Evolutionary conservation across 2,888 invertebrate genomes (phyloP), one percentile per base, ranked within the genome.

Genomic region (Agrenia bidenticulata): DNA sequence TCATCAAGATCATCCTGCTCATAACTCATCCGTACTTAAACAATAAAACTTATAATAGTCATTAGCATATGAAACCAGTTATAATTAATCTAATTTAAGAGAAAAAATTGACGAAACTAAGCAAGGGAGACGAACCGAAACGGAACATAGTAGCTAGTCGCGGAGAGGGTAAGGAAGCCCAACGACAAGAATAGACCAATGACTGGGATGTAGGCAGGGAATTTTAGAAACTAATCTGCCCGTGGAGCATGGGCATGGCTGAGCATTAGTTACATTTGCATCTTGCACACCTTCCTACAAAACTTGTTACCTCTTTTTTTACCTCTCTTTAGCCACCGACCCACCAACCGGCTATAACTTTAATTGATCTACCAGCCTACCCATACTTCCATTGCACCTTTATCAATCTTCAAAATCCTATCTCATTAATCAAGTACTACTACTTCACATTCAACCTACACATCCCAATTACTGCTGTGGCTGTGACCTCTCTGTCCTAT

Each of bases 211-310:
- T 65, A 65, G 70, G 70, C 64, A 64, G 70, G 70, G 64, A 27
- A 65, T 49, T 60, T 64, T 17, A 65, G 63, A 55, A 57, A 61
- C 62, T 62, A 64, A 69, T 66, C 66, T 55, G 55, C 66, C 69
- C 64, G 63, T 64, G 32, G 67, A 67, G 66, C 70, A 70, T 70
- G 67, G 63, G 66, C 69, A 66, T 58, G 45, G 58, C 23, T 42
- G 42, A 58, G 45, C 45, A 42, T 45, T 58, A 45, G 45, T 26
- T 45, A 41, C 58, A 58, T 58, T 58, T 58, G 58, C 58, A 58
- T 58, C 58, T 58, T 45, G 19, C 58, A 58, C 58, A 58, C 58
- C 58, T 58, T 58, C 58, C 58, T 45, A 39, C 58, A 58, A 27
- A 58, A 45, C 58, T 45, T 49, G 42, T 58, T 58, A 49, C 58